Conservation (phyloP, 2,888 invertebrate genomes). For the Polia nebulosa region DNA sequence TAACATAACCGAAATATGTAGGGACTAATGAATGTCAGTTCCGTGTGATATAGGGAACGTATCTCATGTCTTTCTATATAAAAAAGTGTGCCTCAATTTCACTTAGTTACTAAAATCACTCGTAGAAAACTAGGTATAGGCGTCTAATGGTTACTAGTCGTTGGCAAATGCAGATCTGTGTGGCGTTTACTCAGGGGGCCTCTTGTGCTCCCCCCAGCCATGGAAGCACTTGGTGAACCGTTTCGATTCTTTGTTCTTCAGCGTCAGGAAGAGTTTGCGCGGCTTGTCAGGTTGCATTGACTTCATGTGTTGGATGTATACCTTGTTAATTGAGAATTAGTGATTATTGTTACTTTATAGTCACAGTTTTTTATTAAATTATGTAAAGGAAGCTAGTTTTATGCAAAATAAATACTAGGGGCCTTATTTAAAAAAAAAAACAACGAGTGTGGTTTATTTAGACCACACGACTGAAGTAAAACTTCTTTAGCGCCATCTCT, state of each 20-base stretch:
- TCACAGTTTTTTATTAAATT: background rate
- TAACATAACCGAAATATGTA: slow-evolving; percentile 9
- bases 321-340: slow-evolving; percentile 88
- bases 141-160: slow-evolving; percentile 43
- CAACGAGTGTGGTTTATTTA: no score
- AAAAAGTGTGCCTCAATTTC: slow-evolving; percentile 37
- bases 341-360: background rate
- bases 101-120: slow-evolving; percentile 49
- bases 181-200: slow-evolving; percentile 92
- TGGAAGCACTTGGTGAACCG: slow-evolving; percentile 99
- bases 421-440: no score
- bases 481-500: no score
- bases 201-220: slow-evolving; percentile 98
- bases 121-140: slow-evolving; percentile 45
- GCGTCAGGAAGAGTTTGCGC: slow-evolving; percentile 97
- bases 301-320: slow-evolving; percentile 99
- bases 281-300: slow-evolving; percentile 98
- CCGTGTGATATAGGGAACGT: slow-evolving; percentile 23
- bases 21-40: slow-evolving; percentile 31
- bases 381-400: background rate
- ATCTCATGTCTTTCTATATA: slow-evolving; percentile 32
- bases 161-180: slow-evolving; percentile 41
- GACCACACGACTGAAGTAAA: no score
- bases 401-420: no score
- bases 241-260: slow-evolving; percentile 98